Percentiles rank a stretch among this genome's conserved stretches.
These are phyloP conservation scores for Conchocele bisecta DNA, from an alignment of 2,888 invertebrate species.

Conservation along the genomic window DNA sequence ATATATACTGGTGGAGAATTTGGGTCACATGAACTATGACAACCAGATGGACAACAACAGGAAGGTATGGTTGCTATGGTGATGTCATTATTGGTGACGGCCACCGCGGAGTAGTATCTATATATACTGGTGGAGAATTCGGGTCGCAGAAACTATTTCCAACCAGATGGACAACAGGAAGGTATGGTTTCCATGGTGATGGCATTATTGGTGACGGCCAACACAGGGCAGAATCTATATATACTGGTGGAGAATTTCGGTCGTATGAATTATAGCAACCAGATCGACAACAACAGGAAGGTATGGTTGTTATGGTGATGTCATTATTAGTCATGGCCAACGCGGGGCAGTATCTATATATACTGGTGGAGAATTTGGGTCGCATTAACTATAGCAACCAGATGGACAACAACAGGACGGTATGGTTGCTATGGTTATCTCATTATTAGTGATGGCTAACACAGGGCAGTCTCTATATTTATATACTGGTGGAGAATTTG, in stretches of 20 bases:
- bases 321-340: too few relatives aligned
- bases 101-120: too few relatives aligned
- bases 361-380: conserved; percentile 85
- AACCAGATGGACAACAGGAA: too few relatives aligned
- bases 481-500: conserved; percentile 84
- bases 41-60: conserved; percentile 73
- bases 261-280: conserved; percentile 82
- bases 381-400: conserved; percentile 82
- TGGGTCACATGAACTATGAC: conserved; percentile 83
- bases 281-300: conserved; percentile 72
- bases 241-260: conserved; percentile 85
- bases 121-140: too few relatives aligned
- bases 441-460: too few relatives aligned
- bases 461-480: too few relatives aligned
- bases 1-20: conserved; percentile 84
- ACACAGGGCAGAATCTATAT: conserved; percentile 75
- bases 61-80: too few relatives aligned
- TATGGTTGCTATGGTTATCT: too few relatives aligned
- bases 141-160: too few relatives aligned
- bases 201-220: conserved; percentile 70
- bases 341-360: conserved; percentile 77
- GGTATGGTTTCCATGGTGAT: too few relatives aligned
- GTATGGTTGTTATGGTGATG: too few relatives aligned
- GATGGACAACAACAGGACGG: conserved; percentile 72
- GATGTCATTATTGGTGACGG: too few relatives aligned